Conservation (phyloP, 2,888 invertebrate genomes). For the Encarsia formosa region DNA sequence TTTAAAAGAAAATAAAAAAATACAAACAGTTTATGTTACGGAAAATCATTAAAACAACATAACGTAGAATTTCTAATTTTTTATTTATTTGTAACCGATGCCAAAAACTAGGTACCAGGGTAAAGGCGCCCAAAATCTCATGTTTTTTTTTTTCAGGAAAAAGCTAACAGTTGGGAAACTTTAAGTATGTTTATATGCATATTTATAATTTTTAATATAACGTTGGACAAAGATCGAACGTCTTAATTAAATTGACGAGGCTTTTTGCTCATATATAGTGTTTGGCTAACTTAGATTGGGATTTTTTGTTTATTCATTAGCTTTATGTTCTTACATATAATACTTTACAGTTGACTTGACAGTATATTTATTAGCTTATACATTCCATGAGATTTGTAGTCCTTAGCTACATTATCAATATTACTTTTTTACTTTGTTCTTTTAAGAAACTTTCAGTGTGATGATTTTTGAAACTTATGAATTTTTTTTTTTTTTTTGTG, state of each 20-base stretch:
- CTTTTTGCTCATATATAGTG: constrained; percentile 5
- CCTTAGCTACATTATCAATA: too few species aligned
- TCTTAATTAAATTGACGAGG: constrained; percentile 24
- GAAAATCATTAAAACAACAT: constrained; percentile 13
- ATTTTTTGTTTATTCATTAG: too few species aligned
- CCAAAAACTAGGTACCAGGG: constrained; percentile 3
- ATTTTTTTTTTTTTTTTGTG: constrained; percentile 10
- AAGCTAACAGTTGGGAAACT: too few species aligned
- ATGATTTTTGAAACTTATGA: constrained; percentile 21
- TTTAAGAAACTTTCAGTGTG: constrained; percentile 22
- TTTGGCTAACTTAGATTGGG: too few species aligned
- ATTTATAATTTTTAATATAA: neutral
- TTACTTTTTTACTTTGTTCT: neutral
- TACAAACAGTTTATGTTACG: too few species aligned
- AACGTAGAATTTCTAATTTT: constrained; percentile 15
- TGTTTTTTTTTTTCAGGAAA: neutral
- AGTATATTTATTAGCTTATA: constrained; percentile 11
- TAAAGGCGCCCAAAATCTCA: neutral
- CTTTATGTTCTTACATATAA: constrained; percentile 1
- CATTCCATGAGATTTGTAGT: constrained; percentile 10
- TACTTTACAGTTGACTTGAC: constrained; percentile 16
- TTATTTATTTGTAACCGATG: constrained; percentile 20
- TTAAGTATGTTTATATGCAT: too few species aligned
- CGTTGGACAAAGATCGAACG: constrained; percentile 24
- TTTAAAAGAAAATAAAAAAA: neutral